Evolutionary conservation across 2,888 invertebrate species (phyloP), one percentile per base, ranked within the genome.

Genomic region (Xylota sylvarum): DNA sequence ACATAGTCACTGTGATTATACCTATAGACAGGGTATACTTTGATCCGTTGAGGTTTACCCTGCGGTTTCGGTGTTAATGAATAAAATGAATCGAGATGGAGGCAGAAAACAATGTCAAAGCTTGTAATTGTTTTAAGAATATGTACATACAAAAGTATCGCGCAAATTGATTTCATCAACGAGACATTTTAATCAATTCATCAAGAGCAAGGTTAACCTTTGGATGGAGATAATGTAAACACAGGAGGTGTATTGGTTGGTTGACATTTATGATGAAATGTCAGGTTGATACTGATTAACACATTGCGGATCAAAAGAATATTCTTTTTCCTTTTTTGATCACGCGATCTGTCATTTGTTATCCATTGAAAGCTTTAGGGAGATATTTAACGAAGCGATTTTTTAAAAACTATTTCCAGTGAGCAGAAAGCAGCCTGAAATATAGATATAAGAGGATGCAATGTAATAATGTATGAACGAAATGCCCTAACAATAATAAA

Each of bases 21-120:
- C 9, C 7, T 27, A 46, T 43, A 17, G 32, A 40, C n/a, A 12
- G 14, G 17, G 23, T 7, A 37, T 69, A 55, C 17, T 40, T 56
- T 70, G 43, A 56, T 40, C 43, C 43, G 17, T 46, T 58, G 32
- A 70, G 32, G 46, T 58, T 58, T 58, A n/a, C 9, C 32, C 46
- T 58, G 48, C 17, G 48, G 58, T 72, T 58, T 48, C 7, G 7
- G 14, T 70, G 70, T 56, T 46, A 56, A 14, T 70, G 70, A 56
- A 32, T n/a, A 19, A 69, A 46, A 19, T n/a, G n/a, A n/a, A 30
- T 1, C 40, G 9, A 14, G 14, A 19, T 17, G 14, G 52, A 50
- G 50, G 32, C 5, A 35, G 23, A n/a, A 6, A 35, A 5, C 30
- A 55, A n/a, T 55, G 52, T 30, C 14, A 69, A 14, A 23, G 17